phyloP scores from a whole-genome alignment of 2,113 vertebrate species.

The Cervus canadensis region DNA sequence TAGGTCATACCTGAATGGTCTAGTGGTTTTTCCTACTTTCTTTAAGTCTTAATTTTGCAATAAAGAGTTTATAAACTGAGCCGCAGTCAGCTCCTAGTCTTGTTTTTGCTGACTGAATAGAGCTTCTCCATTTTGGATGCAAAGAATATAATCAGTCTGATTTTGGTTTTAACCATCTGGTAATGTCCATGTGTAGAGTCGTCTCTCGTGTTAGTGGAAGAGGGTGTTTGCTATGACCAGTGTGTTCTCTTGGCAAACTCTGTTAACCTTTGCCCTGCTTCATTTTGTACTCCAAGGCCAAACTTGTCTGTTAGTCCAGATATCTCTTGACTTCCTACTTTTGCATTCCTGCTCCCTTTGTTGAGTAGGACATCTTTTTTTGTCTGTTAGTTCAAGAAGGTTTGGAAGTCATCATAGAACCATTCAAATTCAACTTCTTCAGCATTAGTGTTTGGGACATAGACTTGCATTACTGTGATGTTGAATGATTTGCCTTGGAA shows the following conservation, averaged over 20 bases:
- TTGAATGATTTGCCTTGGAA: neutral
- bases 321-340: neutral
- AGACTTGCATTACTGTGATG: neutral
- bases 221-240: neutral
- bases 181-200: neutral
- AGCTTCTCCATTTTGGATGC: neutral
- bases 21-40: neutral
- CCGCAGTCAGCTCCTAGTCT: neutral
- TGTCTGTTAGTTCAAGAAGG: too few relatives aligned
- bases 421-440: too few relatives aligned
- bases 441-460: neutral
- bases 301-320: neutral
- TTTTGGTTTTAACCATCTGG: neutral
- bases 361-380: too few relatives aligned
- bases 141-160: neutral
- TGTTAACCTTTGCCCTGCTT: neutral
- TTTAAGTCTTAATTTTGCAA: neutral
- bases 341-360: too few relatives aligned
- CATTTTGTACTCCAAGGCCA: neutral
- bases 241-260: neutral
- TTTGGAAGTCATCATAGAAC: too few relatives aligned
- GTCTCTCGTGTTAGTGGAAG: accelerated
- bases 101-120: neutral
- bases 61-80: neutral
- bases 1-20: neutral